Evolutionary conservation across 2,888 invertebrate species (phyloP).

Genomic region (Mycalesis mineus): DNA sequence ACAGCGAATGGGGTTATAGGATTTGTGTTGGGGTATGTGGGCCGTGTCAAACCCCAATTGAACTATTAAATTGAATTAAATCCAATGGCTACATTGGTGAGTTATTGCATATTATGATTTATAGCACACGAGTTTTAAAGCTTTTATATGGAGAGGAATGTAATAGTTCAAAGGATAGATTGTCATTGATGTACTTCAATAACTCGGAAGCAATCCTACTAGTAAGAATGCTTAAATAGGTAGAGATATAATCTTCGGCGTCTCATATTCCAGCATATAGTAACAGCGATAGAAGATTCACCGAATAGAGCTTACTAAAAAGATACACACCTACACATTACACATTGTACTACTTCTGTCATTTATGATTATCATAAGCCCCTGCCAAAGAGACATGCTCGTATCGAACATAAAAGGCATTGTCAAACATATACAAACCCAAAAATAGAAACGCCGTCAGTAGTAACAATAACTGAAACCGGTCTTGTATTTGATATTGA

Average conservation of each 20-base stretch:
- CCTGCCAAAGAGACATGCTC: constrained; percentile 2
- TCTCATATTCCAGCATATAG: no score
- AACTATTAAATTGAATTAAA: constrained; percentile 63
- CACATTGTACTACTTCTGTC: constrained; percentile 23
- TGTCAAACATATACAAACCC: constrained; percentile 19
- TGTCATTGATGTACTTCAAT: background rate
- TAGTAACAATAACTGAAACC: constrained; percentile 25
- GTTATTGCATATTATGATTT: constrained; percentile 44
- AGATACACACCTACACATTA: background rate
- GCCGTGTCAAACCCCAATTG: constrained; percentile 67
- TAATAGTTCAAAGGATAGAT: background rate
- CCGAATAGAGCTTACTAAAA: background rate
- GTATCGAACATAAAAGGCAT: constrained; percentile 14
- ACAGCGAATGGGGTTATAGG: constrained; percentile 48
- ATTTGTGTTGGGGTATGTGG: constrained; percentile 55
- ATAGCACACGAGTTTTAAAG: background rate
- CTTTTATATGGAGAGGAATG: background rate
- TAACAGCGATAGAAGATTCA: background rate
- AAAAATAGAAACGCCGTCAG: constrained; percentile 27
- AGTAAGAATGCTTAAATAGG: no score
- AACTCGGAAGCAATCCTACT: background rate
- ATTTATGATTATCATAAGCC: constrained; percentile 31
- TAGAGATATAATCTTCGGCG: no score
- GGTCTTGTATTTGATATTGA: constrained; percentile 22
- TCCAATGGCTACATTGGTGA: constrained; percentile 48